phyloP scores from a whole-genome alignment of 2,113 vertebrate species.

The Microtus montanus region DNA sequence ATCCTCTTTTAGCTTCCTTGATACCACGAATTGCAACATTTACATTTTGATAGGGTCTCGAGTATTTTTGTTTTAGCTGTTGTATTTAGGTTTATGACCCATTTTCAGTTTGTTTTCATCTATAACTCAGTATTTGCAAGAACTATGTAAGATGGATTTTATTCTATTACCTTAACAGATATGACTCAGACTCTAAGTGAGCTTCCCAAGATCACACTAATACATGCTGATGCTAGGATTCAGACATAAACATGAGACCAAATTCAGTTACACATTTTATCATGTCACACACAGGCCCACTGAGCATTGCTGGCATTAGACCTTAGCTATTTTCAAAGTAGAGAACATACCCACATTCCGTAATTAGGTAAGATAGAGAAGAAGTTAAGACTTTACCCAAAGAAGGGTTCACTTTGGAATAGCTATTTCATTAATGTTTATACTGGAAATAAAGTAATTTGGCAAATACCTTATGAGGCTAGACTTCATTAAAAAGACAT shows the following conservation, averaged over 20 bases:
- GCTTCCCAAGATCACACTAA: not conserved
- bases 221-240: not conserved
- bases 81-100: not conserved
- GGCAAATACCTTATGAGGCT: not conserved
- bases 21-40: not conserved
- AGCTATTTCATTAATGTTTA: constrained; percentile 15
- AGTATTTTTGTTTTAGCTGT: not conserved
- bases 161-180: not conserved
- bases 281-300: not conserved
- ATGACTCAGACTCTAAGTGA: not conserved
- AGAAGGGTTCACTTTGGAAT: not conserved
- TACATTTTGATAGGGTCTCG: not conserved
- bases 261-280: not conserved
- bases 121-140: not conserved
- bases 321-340: not conserved
- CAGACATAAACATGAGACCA: not conserved
- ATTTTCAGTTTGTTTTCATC: not conserved
- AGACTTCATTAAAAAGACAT: constrained; percentile 50
- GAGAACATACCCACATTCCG: not conserved
- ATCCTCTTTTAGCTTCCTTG: not conserved
- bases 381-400: constrained; percentile 1
- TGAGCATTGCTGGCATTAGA: not conserved
- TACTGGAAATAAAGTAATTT: constrained; percentile 14
- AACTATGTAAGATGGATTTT: not conserved
- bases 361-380: not conserved